phyloP scores from a whole-genome alignment of 2,888 invertebrate species.

The Drosophila ezoana region DNA sequence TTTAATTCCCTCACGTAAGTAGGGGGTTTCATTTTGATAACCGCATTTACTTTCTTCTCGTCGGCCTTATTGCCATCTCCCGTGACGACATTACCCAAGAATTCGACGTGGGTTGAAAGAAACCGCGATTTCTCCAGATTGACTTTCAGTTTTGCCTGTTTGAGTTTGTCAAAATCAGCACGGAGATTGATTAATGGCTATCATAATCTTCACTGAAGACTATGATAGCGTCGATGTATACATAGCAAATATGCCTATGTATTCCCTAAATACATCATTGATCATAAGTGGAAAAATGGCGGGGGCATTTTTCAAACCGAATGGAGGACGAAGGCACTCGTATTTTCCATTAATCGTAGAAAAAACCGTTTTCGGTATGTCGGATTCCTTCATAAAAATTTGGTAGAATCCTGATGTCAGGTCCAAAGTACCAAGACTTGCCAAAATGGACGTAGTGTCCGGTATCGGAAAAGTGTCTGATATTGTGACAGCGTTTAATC shows the following conservation, averaged over 20 bases:
- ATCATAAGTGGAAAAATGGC: background rate
- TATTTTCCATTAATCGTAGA: background rate
- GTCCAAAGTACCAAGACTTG: background rate
- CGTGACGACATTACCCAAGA: background rate
- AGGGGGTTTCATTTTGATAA: background rate
- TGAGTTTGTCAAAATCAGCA: background rate
- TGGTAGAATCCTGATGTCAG: background rate
- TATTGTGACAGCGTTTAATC: too few species aligned
- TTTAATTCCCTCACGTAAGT: background rate
- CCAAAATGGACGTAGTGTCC: background rate
- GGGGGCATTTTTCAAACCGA: background rate
- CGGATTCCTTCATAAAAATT: background rate
- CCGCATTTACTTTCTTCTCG: background rate
- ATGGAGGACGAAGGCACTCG: background rate
- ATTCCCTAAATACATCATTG: background rate
- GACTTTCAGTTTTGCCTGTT: background rate
- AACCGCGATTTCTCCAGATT: background rate
- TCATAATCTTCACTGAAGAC: conserved; percentile 1
- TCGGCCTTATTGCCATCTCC: background rate
- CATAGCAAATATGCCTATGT: background rate
- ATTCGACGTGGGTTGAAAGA: background rate
- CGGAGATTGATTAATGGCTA: background rate
- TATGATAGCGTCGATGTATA: conserved; percentile 2
- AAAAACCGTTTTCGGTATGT: background rate
- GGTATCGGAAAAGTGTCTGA: background rate